Evolutionary conservation across 2,797 vertebrate genomes (phyloP).

Genomic region (Macropodus opercularis): DNA sequence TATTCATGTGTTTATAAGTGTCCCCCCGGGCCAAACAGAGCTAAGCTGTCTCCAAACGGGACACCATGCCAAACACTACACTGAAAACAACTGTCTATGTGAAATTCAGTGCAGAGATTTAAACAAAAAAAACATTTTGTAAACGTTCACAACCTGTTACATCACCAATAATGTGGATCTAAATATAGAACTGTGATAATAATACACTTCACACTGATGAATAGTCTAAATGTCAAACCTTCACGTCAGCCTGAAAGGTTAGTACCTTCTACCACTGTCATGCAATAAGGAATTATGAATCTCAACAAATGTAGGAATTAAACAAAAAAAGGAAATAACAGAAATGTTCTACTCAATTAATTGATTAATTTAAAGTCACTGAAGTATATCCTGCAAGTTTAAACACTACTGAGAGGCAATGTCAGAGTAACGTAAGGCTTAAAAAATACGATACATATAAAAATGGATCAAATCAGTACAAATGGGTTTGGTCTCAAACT

Average conservation of each 20-base stretch:
- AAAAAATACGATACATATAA: neutral
- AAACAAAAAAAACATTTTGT: slow-evolving; percentile 16
- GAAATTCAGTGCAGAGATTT: slow-evolving; percentile 11
- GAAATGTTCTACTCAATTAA: too few species aligned
- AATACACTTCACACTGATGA: slow-evolving; percentile 1
- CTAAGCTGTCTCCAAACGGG: slow-evolving; percentile 68
- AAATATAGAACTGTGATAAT: slow-evolving; percentile 7
- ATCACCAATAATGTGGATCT: slow-evolving; percentile 14
- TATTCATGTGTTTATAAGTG: slow-evolving; percentile 79
- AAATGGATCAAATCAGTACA: neutral
- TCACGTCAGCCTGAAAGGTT: neutral
- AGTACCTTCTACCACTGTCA: neutral
- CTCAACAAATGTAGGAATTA: neutral
- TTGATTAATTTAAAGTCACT: too few species aligned
- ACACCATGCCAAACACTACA: slow-evolving; percentile 52
- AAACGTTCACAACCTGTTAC: slow-evolving; percentile 1
- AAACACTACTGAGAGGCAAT: neutral
- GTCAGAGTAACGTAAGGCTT: neutral
- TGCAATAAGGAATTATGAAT: neutral
- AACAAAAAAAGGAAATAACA: neutral
- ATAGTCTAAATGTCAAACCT: slow-evolving; percentile 5
- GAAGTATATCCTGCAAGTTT: neutral
- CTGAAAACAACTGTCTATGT: slow-evolving; percentile 39
- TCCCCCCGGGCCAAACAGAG: slow-evolving; percentile 77
- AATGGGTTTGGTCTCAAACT: neutral